These are phyloP conservation scores for Antheraea mylitta DNA, from an alignment of 1,140 invertebrate genomes.

Conservation along the genomic window DNA sequence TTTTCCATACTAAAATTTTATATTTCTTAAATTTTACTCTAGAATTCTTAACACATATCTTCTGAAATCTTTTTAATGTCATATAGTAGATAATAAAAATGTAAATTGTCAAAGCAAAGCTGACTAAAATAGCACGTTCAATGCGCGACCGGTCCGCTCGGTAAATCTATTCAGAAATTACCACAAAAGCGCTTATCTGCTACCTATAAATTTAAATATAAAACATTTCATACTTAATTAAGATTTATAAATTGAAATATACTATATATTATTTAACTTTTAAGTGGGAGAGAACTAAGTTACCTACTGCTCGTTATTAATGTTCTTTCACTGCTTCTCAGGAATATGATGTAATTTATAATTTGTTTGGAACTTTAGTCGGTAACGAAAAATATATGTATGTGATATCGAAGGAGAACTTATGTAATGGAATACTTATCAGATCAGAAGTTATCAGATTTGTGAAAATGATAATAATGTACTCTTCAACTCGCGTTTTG, in stretches of 20 bases:
- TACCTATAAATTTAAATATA: conserved; percentile 24
- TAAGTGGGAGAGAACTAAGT: neutral
- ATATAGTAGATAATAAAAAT: conserved; percentile 29
- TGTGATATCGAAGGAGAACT: neutral
- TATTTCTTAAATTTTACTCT: neutral
- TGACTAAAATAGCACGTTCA: conserved; percentile 24
- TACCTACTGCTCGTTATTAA: neutral
- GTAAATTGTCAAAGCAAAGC: conserved; percentile 30
- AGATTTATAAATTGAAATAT: conserved; percentile 12
- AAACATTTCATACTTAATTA: conserved; percentile 7
- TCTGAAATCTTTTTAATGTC: neutral
- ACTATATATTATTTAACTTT: neutral
- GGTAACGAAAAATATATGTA: neutral
- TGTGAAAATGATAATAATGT: too few relatives aligned
- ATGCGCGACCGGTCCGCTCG: conserved; percentile 17
- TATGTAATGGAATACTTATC: neutral
- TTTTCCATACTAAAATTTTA: neutral
- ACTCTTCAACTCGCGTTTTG: too few relatives aligned
- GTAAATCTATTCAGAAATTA: conserved; percentile 33
- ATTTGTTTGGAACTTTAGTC: neutral
- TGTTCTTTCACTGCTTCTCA: neutral
- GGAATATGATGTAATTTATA: neutral
- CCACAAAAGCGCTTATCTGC: conserved; percentile 26
- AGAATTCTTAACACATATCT: neutral
- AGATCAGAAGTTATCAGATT: too few relatives aligned